phyloP scores from a whole-genome alignment of 2,797 vertebrate species.

The Lacerta viridis region DNA sequence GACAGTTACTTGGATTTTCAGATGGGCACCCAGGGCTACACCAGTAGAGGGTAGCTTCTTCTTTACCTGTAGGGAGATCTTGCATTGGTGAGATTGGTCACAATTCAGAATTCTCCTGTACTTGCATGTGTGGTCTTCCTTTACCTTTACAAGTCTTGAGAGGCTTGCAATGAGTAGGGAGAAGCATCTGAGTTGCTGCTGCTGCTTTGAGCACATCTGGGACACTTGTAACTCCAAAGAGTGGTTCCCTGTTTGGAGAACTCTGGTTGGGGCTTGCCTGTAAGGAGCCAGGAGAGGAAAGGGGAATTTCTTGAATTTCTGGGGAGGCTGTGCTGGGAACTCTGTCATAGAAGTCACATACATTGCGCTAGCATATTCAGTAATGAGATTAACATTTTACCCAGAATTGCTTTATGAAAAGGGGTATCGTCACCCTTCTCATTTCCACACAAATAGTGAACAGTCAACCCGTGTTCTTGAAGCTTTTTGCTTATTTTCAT shows the following conservation, averaged over 20 bases:
- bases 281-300: neutral
- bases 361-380: neutral
- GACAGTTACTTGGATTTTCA: too few relatives aligned
- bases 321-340: too few relatives aligned
- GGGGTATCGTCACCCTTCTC: neutral
- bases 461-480: neutral
- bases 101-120: neutral
- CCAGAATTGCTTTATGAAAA: neutral
- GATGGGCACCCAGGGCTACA: too few relatives aligned
- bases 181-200: neutral
- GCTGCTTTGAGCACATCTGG: neutral
- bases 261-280: neutral
- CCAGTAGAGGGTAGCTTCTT: neutral
- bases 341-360: neutral
- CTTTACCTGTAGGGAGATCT: neutral
- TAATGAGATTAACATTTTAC: neutral
- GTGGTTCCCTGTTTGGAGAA: neutral
- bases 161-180: too few relatives aligned
- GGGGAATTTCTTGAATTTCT: neutral
- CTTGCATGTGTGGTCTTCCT: neutral
- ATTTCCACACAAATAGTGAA: neutral
- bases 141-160: neutral
- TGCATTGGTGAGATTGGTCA: neutral
- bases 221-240: neutral
- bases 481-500: neutral